A percentile compares a stretch with the other conserved stretches of the same genome.
Conservation (phyloP, 2,888 invertebrate species). For the Cantharis lateralis region DNA sequence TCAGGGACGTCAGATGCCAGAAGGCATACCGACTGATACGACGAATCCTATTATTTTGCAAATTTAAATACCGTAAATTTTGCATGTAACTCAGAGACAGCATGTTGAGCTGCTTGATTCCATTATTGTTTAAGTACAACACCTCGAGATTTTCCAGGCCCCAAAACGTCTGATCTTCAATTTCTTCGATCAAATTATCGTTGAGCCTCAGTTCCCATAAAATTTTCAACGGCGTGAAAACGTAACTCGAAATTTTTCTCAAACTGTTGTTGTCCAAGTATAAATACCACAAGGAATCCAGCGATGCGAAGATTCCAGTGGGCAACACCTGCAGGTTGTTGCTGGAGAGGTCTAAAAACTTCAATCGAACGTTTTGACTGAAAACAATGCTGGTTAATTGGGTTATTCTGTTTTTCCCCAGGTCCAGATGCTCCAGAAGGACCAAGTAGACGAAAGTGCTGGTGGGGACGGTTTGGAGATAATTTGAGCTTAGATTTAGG, state of each 20-base stretch:
- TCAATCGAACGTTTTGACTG: constrained; percentile 12
- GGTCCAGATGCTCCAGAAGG: constrained; percentile 5
- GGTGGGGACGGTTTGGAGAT: neutral
- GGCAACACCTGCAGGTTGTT: constrained; percentile 6
- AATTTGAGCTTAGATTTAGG: constrained; percentile 3
- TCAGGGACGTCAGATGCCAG: neutral
- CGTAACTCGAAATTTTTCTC: neutral
- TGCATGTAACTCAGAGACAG: neutral
- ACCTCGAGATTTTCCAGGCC: neutral
- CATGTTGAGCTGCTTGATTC: neutral
- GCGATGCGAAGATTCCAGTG: constrained; percentile 11
- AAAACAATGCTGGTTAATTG: neutral
- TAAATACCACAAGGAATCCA: constrained; percentile 5
- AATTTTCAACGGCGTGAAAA: constrained; percentile 6
- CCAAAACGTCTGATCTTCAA: constrained; percentile 5
- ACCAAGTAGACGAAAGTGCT: constrained; percentile 3
- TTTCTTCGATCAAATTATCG: neutral
- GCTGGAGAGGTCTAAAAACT: constrained; percentile 5
- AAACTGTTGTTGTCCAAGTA: constrained; percentile 11
- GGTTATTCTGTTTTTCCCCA: constrained; percentile 4
- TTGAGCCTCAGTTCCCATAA: constrained; percentile 5
- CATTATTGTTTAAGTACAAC: constrained; percentile 6
- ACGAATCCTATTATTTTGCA: neutral
- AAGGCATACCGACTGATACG: neutral
- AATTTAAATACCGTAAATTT: constrained; percentile 8